Conservation (phyloP, 2,113 vertebrate species). For the Chloropsis hardwickii region DNA sequence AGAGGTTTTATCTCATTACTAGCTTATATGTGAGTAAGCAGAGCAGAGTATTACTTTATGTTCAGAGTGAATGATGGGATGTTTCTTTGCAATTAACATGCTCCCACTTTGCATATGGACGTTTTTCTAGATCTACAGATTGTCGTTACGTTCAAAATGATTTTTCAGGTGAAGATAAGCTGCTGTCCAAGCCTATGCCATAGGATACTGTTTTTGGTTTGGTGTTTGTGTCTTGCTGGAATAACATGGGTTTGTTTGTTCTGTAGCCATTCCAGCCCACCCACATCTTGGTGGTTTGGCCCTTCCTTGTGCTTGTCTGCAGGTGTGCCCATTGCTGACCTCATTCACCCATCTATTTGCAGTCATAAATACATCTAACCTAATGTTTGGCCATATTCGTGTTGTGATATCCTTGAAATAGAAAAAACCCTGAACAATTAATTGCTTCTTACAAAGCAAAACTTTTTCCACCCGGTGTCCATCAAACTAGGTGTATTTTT, state of each 20-base stretch:
- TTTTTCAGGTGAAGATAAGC: background rate
- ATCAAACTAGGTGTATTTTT: background rate
- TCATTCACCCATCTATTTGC: conserved; percentile 54
- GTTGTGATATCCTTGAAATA: background rate
- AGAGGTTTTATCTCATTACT: background rate
- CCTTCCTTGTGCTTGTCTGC: conserved; percentile 56
- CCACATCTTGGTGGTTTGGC: conserved; percentile 69
- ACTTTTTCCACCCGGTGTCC: background rate
- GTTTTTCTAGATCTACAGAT: background rate
- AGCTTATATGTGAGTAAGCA: background rate
- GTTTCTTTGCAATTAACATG: background rate
- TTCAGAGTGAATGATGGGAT: background rate
- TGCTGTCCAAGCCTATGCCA: background rate
- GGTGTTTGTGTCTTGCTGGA: conserved; percentile 38
- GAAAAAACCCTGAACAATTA: background rate
- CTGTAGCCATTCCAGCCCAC: conserved; percentile 58
- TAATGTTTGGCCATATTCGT: conserved; percentile 28
- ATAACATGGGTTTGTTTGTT: conserved; percentile 53
- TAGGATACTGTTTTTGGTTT: conserved; percentile 37
- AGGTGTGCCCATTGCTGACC: conserved; percentile 69
- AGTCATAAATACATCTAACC: conserved; percentile 49
- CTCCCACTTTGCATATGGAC: background rate
- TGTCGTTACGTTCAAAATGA: accelerated
- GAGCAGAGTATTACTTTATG: background rate
- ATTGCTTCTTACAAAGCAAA: background rate